Conservation (phyloP, 1,140 invertebrate genomes). For the Phenacoccus solenopsis region DNA sequence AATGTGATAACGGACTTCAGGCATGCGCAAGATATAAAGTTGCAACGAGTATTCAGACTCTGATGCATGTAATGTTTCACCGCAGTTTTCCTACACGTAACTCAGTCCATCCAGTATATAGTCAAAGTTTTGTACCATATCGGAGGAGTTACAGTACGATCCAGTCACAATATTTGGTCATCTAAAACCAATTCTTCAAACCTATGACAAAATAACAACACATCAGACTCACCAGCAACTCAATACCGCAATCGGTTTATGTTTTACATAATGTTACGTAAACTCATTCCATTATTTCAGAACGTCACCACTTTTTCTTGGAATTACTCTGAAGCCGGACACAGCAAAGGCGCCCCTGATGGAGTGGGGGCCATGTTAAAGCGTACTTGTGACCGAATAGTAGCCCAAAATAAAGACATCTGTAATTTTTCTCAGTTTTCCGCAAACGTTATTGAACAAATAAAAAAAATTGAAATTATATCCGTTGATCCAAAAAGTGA, state of each 20-base stretch:
- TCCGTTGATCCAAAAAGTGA: neutral
- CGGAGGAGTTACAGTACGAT: slow-evolving; percentile 31
- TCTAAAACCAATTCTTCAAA: slow-evolving; percentile 29
- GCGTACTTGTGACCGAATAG: slow-evolving; percentile 31
- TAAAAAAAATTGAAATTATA: neutral
- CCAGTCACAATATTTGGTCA: slow-evolving; percentile 32
- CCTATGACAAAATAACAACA: slow-evolving; percentile 26
- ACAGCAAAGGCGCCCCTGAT: slow-evolving; percentile 37
- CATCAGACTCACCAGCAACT: slow-evolving; percentile 21
- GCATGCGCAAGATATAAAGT: no score
- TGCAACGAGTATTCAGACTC: no score
- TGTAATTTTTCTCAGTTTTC: neutral
- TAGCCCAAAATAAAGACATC: slow-evolving; percentile 31
- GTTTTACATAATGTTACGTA: neutral
- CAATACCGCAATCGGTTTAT: neutral
- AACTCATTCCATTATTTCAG: neutral
- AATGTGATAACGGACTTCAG: no score
- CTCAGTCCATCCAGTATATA: no score
- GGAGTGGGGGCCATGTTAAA: slow-evolving; percentile 35
- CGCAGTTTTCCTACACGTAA: no score
- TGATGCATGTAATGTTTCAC: no score
- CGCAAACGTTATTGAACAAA: neutral
- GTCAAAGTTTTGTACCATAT: slow-evolving; percentile 32
- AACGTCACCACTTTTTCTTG: slow-evolving; percentile 25
- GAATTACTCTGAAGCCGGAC: slow-evolving; percentile 35